Evolutionary conservation across 2,113 vertebrate species (phyloP), one percentile per base, ranked within the genome.

Genomic region (Connochaetes taurinus): DNA sequence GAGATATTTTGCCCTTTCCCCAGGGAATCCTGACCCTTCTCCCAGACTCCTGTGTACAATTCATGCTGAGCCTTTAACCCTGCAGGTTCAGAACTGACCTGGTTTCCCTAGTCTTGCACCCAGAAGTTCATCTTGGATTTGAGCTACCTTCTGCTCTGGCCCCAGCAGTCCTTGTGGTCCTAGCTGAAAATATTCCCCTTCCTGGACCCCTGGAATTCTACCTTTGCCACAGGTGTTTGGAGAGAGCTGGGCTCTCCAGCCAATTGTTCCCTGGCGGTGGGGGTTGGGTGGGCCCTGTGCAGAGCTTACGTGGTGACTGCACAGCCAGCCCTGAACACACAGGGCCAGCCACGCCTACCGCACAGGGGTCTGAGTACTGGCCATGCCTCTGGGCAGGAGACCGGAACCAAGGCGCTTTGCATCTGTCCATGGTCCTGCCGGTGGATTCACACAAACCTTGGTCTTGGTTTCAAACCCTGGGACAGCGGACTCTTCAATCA

Each of bases 331-430:
- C 27, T 52, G 71, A 16, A 9, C 45, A 10, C 43, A 47, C 1
- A 17, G 50, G 33, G 31, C 7, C 60, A n/a, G 17, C 47, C 36
- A 33, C 1, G 15, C 2, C 36, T 33, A 1, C 23, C 0, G 1
- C 5, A 11, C 1, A 7, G 12, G 29, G 6, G 1, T 23, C 36
- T 10, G 2, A 10, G 47, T 1, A 9, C 1, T 43, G 7, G 1
- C 11, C 16, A 1, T 1, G 47, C 74, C 9, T 31, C 17, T 2
- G 13, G 47, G 13, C 27, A 3, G 3, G 6, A 9, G 57, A 17
- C 16, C 1, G 2, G 25, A 53, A 7, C 6, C 14, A 9, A 9
- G 45, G 23, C 3, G 4, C 43, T 53, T 3, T 19, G 60, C 5
- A 8, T 21, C 80, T 86, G 36, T 33, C 67, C 33, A 4, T 6